Conservation (phyloP, 2,113 vertebrate species). For the Urocynchramus pylzowi region DNA sequence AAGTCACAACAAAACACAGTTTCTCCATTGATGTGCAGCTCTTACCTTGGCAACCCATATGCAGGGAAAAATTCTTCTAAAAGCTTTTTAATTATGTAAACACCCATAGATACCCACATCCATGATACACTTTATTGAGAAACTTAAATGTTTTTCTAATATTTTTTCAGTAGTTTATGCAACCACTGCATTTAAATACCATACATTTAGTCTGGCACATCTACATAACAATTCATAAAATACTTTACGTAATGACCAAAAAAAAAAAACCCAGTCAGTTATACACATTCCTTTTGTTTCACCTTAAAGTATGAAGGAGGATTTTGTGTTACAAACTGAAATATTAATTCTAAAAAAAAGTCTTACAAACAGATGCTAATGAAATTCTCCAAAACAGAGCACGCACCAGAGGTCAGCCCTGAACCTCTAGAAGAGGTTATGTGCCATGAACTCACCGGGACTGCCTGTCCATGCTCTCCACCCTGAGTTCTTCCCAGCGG, state of each 20-base stretch:
- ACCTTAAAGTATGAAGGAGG: neutral
- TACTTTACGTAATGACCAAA: neutral
- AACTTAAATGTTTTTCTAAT: neutral
- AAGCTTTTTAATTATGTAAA: neutral
- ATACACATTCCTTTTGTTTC: neutral
- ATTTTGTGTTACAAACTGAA: neutral
- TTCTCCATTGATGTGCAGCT: neutral
- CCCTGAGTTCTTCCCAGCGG: conserved; percentile 90
- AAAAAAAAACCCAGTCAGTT: rapidly evolving
- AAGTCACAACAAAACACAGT: neutral
- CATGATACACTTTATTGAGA: neutral
- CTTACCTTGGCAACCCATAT: neutral
- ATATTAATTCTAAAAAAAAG: neutral
- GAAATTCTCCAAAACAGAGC: neutral
- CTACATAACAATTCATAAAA: neutral
- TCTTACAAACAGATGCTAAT: neutral
- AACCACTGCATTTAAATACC: neutral
- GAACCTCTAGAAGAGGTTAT: neutral
- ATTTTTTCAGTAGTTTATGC: neutral
- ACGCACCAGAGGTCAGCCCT: neutral
- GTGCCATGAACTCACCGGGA: conserved; percentile 77
- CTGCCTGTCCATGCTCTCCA: conserved; percentile 97
- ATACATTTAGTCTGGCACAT: neutral
- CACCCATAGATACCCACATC: neutral
- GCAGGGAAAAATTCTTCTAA: neutral